These are phyloP conservation scores for Tragulus kanchil DNA, from an alignment of 2,113 vertebrate genomes.

Conservation along the genomic window DNA sequence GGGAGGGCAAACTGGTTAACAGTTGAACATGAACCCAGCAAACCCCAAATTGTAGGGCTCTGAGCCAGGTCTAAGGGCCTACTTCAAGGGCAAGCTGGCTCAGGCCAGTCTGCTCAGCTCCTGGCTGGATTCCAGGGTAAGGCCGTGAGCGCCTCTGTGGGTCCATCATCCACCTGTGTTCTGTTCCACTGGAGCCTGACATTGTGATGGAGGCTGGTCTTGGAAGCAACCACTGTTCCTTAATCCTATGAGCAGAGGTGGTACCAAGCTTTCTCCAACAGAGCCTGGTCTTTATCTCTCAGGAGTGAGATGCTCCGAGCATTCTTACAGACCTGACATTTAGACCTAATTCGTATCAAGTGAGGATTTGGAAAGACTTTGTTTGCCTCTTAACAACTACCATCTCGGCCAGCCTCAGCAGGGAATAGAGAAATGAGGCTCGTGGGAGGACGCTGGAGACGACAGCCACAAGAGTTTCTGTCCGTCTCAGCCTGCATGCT, in stretches of 20 bases:
- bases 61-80: neutral
- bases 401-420: neutral
- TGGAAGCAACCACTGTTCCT: neutral
- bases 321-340: neutral
- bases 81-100: neutral
- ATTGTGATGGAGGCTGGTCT: neutral
- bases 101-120: neutral
- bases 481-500: fast-evolving
- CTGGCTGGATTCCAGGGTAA: neutral
- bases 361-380: neutral
- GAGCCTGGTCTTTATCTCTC: neutral
- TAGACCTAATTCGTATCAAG: neutral
- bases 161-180: fast-evolving
- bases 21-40: neutral
- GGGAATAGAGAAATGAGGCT: neutral
- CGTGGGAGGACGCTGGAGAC: neutral
- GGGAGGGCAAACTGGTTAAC: neutral
- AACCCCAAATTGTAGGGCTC: too few species aligned
- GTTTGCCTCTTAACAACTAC: neutral
- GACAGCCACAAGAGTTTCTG: too few species aligned
- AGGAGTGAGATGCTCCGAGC: fast-evolving
- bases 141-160: neutral
- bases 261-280: too few species aligned
- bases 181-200: fast-evolving
- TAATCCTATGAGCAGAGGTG: too few species aligned